These are phyloP conservation scores for Falco columbarius DNA, from an alignment of 2,797 vertebrate species.

Conservation along the genomic window DNA sequence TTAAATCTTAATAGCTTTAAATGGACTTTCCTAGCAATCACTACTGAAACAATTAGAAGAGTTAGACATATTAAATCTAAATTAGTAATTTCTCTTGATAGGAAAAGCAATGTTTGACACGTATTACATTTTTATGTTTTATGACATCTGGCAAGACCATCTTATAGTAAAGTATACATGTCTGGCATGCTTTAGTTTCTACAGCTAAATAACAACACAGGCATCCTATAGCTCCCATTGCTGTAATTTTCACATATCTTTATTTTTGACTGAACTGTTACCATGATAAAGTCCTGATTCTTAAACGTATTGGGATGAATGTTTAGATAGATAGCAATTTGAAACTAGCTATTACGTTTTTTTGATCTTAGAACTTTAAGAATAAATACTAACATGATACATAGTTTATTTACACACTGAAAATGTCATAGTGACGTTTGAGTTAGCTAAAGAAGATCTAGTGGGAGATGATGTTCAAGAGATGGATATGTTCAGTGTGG, in stretches of 20 bases:
- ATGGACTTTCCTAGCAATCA: not conserved
- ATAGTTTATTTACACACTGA: slow-evolving; percentile 62
- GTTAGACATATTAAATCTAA: not conserved
- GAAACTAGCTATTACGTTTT: slow-evolving; percentile 50
- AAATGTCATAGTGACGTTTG: slow-evolving; percentile 61
- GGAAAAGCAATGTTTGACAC: not conserved
- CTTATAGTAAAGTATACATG: not conserved
- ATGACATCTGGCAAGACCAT: not conserved
- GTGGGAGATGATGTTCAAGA: slow-evolving; percentile 2
- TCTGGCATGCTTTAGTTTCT: not conserved
- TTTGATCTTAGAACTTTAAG: slow-evolving; percentile 17
- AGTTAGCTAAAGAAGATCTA: slow-evolving; percentile 60
- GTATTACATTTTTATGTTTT: not conserved
- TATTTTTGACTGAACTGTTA: not conserved
- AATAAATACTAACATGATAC: slow-evolving; percentile 20
- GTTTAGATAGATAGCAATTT: not conserved
- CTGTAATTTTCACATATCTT: not conserved
- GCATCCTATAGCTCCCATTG: not conserved
- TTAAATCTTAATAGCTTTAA: not conserved
- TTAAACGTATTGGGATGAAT: not conserved
- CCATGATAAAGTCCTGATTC: not conserved
- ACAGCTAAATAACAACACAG: not conserved
- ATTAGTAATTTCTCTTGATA: not conserved
- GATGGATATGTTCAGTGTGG: not conserved
- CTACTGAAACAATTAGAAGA: not conserved